phyloP scores from a whole-genome alignment of 2,888 invertebrate genomes.

The Oeneis ivallda region DNA sequence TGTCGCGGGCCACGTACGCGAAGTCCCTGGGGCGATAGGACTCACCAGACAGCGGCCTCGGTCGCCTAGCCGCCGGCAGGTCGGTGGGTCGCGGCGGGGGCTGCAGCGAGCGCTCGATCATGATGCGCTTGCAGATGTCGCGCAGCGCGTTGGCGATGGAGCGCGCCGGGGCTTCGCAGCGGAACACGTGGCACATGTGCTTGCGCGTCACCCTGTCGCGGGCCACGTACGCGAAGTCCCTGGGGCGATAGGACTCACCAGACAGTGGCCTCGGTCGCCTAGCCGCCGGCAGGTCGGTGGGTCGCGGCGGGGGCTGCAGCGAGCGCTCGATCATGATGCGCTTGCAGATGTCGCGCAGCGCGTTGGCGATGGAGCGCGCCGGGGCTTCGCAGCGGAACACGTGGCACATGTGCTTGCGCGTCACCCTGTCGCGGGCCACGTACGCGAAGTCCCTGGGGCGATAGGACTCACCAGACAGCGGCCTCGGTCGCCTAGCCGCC shows the following conservation, averaged over 20 bases:
- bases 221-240: constrained; percentile 99
- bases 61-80: constrained; percentile 89
- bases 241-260: constrained; percentile 60
- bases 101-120: constrained; percentile 94
- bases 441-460: constrained; percentile 95
- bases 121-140: constrained; percentile 97
- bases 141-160: constrained; percentile 96
- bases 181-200: constrained; percentile 96
- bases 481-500: constrained; percentile 85
- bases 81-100: constrained; percentile 90
- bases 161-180: constrained; percentile 96
- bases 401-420: constrained; percentile 94
- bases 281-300: constrained; percentile 91
- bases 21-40: constrained; percentile 87
- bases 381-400: constrained; percentile 97
- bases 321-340: constrained; percentile 97
- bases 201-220: constrained; percentile 93
- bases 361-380: constrained; percentile 96
- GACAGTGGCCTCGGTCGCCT: constrained; percentile 82
- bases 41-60: constrained; percentile 64
- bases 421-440: constrained; percentile 94
- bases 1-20: constrained; percentile 97
- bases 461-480: constrained; percentile 56
- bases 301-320: constrained; percentile 88
- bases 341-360: constrained; percentile 96